Evolutionary conservation across 2,113 vertebrate genomes (phyloP).

Genomic region (Spea bombifrons): DNA sequence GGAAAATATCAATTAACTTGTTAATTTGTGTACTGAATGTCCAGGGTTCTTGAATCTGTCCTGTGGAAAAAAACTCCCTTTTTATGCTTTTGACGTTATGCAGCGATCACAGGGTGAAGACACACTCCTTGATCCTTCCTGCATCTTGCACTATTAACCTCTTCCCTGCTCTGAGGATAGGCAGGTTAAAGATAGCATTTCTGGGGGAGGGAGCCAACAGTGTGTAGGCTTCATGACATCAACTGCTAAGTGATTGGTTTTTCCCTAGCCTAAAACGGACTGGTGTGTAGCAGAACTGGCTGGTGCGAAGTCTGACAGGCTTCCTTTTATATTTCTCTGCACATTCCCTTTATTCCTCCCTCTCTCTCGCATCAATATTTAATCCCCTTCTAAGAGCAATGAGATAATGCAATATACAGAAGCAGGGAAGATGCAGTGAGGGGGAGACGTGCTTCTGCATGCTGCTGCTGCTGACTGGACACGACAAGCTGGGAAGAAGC

Average conservation of each 20-base stretch:
- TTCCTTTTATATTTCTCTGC: background rate
- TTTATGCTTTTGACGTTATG: slow-evolving; percentile 12
- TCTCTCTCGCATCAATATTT: slow-evolving; percentile 59
- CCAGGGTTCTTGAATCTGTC: background rate
- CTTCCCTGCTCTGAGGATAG: slow-evolving; percentile 25
- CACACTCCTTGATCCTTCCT: slow-evolving; percentile 8
- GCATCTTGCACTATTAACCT: slow-evolving; percentile 34
- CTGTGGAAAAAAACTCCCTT: background rate
- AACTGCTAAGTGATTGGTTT: slow-evolving; percentile 45
- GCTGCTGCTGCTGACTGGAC: slow-evolving; percentile 55
- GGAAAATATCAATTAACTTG: slow-evolving; percentile 36
- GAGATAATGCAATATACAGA: slow-evolving; percentile 55
- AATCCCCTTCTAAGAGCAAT: slow-evolving; percentile 54
- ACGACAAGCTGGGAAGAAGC: slow-evolving; percentile 69
- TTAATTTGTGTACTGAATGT: slow-evolving; percentile 3
- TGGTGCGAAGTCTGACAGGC: slow-evolving; percentile 29
- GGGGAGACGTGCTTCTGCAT: slow-evolving; percentile 52
- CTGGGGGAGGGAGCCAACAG: slow-evolving; percentile 38
- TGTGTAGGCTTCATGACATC: slow-evolving; percentile 46
- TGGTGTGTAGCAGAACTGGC: slow-evolving; percentile 35
- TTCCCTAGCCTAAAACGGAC: slow-evolving; percentile 36
- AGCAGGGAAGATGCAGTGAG: slow-evolving; percentile 52
- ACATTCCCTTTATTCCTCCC: slow-evolving; percentile 9
- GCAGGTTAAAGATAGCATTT: slow-evolving; percentile 47
- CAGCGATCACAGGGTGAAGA: slow-evolving; percentile 27